A percentile compares a stretch with the other conserved stretches of the same genome.
These are phyloP conservation scores for Protomyctophum bolini DNA, from an alignment of 2,113 vertebrate genomes.

Conservation along the genomic window DNA sequence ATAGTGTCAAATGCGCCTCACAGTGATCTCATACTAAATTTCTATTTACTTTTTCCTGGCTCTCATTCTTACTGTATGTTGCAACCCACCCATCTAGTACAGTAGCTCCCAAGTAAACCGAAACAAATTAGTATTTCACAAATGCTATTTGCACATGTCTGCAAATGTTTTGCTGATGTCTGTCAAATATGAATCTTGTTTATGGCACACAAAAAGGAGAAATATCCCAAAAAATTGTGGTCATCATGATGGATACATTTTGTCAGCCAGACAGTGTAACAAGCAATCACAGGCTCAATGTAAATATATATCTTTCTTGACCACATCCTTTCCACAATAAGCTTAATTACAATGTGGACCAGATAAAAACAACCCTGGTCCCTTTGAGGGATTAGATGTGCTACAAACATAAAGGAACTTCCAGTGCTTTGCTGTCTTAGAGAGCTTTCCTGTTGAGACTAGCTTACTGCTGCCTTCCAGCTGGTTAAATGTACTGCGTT, in stretches of 20 bases:
- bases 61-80: too few relatives aligned
- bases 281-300: conserved; percentile 2
- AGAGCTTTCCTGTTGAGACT: conserved; percentile 11
- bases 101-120: too few relatives aligned
- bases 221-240: conserved; percentile 15
- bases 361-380: neutral
- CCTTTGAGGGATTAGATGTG: conserved; percentile 10
- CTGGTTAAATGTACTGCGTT: neutral
- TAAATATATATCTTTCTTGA: conserved; percentile 31
- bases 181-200: neutral
- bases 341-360: neutral
- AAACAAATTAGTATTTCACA: too few relatives aligned
- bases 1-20: too few relatives aligned
- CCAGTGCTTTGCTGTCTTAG: conserved; percentile 3
- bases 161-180: neutral
- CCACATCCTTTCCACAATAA: conserved; percentile 35
- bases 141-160: neutral
- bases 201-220: neutral
- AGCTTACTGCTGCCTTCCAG: neutral
- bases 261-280: conserved; percentile 7
- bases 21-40: too few relatives aligned
- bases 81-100: too few relatives aligned
- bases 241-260: conserved; percentile 6
- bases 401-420: neutral
- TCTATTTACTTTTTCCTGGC: too few relatives aligned